A percentile compares a stretch with the other conserved stretches of the same genome.
phyloP scores from a whole-genome alignment of 2,113 vertebrate genomes.

The Dendropsophus ebraccatus region DNA sequence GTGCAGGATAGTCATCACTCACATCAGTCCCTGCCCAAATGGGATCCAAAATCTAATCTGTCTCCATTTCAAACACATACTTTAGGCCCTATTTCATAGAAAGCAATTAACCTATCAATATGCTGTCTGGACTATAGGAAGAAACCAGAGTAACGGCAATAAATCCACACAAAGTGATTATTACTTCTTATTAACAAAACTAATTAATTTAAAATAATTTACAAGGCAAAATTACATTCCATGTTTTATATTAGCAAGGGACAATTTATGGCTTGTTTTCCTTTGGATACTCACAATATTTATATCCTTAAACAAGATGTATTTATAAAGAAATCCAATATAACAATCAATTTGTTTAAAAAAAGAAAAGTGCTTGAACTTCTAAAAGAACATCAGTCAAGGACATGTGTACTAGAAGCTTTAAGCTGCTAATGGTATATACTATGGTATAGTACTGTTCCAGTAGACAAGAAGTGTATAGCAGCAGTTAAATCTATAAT shows the following conservation, averaged over 20 bases:
- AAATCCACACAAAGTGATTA: background rate
- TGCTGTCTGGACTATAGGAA: background rate
- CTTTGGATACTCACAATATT: too few species aligned
- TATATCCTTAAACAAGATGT: too few species aligned
- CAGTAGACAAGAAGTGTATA: too few species aligned
- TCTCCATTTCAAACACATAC: background rate
- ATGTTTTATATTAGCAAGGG: background rate
- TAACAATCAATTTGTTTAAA: too few species aligned
- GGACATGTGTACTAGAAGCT: too few species aligned
- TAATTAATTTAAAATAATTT: background rate
- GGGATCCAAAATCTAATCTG: background rate
- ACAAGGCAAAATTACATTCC: background rate
- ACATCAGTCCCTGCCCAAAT: background rate
- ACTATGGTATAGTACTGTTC: too few species aligned
- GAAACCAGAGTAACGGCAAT: background rate
- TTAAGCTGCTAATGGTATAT: too few species aligned
- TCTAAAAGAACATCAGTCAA: background rate
- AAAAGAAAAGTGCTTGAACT: background rate
- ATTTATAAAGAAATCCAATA: too few species aligned
- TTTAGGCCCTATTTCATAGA: background rate
- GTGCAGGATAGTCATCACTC: background rate
- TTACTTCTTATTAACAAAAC: background rate
- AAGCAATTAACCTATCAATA: background rate
- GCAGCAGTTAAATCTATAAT: too few species aligned
- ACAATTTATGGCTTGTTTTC: background rate